Evolutionary conservation across 2,797 vertebrate genomes (phyloP).

Genomic region (Bovichtus diacanthus): DNA sequence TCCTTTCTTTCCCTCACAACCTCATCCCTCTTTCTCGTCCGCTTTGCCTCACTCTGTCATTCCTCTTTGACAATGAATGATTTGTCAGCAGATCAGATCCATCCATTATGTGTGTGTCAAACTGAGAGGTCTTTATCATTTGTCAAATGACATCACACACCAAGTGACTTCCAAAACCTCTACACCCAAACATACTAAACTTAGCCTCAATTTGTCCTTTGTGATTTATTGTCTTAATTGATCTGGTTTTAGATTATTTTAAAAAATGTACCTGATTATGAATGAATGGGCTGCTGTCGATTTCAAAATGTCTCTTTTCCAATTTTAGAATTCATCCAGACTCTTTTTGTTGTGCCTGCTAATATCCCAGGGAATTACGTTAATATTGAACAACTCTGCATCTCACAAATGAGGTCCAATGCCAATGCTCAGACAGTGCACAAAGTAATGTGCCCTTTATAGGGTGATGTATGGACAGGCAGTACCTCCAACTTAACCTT

Average conservation of each 20-base stretch:
- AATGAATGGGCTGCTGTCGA: conserved; percentile 3
- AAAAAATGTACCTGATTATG: not conserved
- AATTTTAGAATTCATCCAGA: not conserved
- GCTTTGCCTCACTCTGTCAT: conserved; percentile 19
- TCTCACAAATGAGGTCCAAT: not conserved
- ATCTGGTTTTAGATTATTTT: conserved; percentile 1
- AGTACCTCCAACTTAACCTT: not conserved
- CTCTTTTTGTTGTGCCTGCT: not conserved
- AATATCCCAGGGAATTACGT: not conserved
- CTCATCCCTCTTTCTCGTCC: conserved; percentile 3
- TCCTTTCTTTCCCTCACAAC: not conserved
- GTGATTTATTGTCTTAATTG: not conserved
- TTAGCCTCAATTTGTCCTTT: not conserved
- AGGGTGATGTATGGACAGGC: not conserved
- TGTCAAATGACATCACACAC: conserved; percentile 27
- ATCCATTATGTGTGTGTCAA: conserved; percentile 31
- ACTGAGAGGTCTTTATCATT: conserved; percentile 30
- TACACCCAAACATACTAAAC: not conserved
- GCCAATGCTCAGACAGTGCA: not conserved
- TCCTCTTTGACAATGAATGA: conserved; percentile 34
- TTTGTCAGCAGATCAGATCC: conserved; percentile 24
- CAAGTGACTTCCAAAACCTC: conserved; percentile 1
- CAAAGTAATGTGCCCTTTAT: not conserved
- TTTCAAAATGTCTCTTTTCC: not conserved
- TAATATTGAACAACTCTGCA: not conserved